phyloP scores from a whole-genome alignment of 2,113 vertebrate genomes.

The Eulacestoma nigropectus region DNA sequence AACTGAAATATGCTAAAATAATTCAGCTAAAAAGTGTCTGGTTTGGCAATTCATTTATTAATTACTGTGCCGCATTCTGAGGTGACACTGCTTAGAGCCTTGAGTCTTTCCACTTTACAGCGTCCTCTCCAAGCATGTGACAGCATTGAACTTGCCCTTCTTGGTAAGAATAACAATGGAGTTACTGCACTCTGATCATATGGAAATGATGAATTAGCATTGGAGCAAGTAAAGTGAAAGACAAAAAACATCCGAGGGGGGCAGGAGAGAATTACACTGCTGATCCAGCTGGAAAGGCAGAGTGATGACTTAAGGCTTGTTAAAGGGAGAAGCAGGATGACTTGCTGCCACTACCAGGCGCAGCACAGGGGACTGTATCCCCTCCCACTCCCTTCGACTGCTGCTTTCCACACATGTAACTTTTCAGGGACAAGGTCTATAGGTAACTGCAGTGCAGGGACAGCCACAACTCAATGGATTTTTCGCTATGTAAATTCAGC shows the following conservation, averaged over 20 bases:
- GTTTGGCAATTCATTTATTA: not conserved
- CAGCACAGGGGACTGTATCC: not conserved
- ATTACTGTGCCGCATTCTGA: not conserved
- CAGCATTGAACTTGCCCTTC: not conserved
- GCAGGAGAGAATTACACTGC: not conserved
- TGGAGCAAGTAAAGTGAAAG: not conserved
- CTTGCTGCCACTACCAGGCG: not conserved
- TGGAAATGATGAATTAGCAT: not conserved
- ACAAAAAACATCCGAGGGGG: rapidly evolving
- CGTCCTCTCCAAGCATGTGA: not conserved
- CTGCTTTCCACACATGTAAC: not conserved
- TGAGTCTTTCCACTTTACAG: not conserved
- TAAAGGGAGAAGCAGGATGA: not conserved
- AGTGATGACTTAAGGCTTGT: not conserved
- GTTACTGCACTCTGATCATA: not conserved
- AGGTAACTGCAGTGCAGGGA: not conserved
- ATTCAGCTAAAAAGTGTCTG: not conserved
- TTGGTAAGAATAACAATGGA: not conserved
- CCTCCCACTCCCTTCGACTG: not conserved
- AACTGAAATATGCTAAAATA: not conserved
- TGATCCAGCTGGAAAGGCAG: not conserved
- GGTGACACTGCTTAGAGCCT: not conserved
- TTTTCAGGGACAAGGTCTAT: not conserved
- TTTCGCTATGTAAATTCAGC: not conserved
- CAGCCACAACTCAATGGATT: not conserved